These are phyloP conservation scores for Chionodraco myersi DNA, from an alignment of 2,113 vertebrate species.

Conservation along the genomic window DNA sequence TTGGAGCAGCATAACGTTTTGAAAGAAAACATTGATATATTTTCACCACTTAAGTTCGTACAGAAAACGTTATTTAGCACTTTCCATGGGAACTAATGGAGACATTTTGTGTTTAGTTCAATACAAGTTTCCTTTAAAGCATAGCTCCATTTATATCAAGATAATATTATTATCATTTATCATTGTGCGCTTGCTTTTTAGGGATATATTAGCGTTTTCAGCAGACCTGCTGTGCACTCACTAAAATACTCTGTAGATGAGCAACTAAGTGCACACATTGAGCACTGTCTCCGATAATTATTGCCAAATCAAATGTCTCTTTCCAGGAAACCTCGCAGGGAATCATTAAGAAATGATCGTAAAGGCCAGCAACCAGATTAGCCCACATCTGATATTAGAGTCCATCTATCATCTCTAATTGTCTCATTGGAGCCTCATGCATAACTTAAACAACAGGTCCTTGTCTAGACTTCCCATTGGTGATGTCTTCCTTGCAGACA, in stretches of 20 bases:
- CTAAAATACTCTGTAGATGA: conserved; percentile 1
- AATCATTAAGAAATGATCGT: not conserved
- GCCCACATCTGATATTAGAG: not conserved
- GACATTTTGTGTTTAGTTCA: not conserved
- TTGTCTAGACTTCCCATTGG: conserved; percentile 22
- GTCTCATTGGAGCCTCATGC: conserved; percentile 30
- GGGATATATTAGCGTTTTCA: not conserved
- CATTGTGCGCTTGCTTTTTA: not conserved
- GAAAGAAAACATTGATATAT: too few relatives aligned
- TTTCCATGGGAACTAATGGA: not conserved
- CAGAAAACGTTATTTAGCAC: not conserved
- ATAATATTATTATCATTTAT: too few relatives aligned
- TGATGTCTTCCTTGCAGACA: conserved; percentile 54
- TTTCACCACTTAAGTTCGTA: too few relatives aligned
- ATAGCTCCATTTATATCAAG: not conserved
- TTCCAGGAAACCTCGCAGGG: conserved; percentile 8
- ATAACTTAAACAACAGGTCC: not conserved
- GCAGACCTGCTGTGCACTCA: not conserved
- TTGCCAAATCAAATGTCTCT: not conserved
- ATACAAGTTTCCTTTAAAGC: not conserved
- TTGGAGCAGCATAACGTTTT: too few relatives aligned
- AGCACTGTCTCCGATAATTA: conserved; percentile 29
- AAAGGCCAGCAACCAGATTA: not conserved
- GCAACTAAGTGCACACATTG: conserved; percentile 8
- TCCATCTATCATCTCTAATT: not conserved